Percentiles rank a stretch among this genome's conserved stretches.
phyloP scores from a whole-genome alignment of 2,113 vertebrate genomes.

The Plectropomus leopardus region DNA sequence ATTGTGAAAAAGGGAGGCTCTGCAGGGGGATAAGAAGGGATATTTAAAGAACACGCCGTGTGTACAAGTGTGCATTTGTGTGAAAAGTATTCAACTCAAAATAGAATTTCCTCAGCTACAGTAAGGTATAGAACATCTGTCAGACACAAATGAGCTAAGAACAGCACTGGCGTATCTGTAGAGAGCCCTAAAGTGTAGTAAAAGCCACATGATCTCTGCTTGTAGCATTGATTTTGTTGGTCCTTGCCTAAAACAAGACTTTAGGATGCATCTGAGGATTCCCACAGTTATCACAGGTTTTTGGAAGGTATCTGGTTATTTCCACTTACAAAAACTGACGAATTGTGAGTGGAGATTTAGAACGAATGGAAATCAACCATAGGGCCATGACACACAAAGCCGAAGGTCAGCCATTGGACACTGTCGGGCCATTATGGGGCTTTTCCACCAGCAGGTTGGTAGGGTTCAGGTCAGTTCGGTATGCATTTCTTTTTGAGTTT shows the following conservation, averaged over 20 bases:
- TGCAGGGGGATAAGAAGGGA: constrained; percentile 29
- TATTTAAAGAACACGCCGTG: constrained; percentile 33
- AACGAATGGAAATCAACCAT: not conserved
- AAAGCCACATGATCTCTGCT: not conserved
- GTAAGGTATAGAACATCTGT: not conserved
- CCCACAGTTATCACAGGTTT: not conserved
- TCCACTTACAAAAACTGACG: not conserved
- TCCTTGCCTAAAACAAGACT: not conserved
- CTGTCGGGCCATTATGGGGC: no score
- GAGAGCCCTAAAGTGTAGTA: not conserved
- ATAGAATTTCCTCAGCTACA: not conserved
- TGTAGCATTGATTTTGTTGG: not conserved
- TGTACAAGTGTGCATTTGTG: not conserved
- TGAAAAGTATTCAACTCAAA: not conserved
- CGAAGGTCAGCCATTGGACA: no score
- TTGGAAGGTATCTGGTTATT: not conserved
- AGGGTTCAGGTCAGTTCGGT: no score
- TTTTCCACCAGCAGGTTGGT: no score
- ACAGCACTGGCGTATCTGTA: not conserved
- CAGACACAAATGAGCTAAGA: not conserved
- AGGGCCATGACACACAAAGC: no score
- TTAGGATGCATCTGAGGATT: constrained; percentile 17
- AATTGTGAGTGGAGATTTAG: not conserved
- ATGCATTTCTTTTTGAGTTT: no score
- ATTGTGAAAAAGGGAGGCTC: constrained; percentile 57